Evolutionary conservation across 2,113 vertebrate genomes (phyloP).

Genomic region (Centrocercus urophasianus): DNA sequence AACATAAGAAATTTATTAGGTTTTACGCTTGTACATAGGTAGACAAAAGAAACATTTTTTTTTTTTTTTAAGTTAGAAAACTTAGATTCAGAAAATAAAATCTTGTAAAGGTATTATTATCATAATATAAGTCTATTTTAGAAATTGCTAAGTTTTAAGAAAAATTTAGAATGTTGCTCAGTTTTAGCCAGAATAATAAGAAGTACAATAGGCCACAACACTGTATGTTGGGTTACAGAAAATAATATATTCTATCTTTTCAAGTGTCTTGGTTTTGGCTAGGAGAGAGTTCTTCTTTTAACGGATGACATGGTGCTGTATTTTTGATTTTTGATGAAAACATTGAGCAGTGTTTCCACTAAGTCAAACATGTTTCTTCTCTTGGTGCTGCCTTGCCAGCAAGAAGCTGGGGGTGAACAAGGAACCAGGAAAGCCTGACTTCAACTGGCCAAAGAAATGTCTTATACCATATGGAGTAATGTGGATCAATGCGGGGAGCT

Average conservation of each 20-base stretch:
- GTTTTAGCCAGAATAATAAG: not conserved
- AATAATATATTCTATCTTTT: not conserved
- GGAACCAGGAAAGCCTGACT: not conserved
- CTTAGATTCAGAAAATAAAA: not conserved
- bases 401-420: not conserved
- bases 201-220: not conserved
- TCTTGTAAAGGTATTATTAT: not conserved
- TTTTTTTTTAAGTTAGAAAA: not conserved
- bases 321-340: not conserved
- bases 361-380: not conserved
- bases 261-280: not conserved
- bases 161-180: not conserved
- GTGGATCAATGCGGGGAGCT: not conserved
- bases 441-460: not conserved
- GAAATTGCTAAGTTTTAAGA: not conserved
- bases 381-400: not conserved
- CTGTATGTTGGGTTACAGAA: not conserved
- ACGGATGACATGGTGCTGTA: not conserved
- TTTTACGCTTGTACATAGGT: not conserved
- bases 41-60: not conserved
- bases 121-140: not conserved
- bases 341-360: not conserved
- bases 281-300: not conserved
- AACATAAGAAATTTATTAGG: not conserved
- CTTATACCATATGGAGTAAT: not conserved